Base-by-base conservation (phyloP, 2,797 vertebrate genomes). In the Decapterus maruadsi region DNA sequence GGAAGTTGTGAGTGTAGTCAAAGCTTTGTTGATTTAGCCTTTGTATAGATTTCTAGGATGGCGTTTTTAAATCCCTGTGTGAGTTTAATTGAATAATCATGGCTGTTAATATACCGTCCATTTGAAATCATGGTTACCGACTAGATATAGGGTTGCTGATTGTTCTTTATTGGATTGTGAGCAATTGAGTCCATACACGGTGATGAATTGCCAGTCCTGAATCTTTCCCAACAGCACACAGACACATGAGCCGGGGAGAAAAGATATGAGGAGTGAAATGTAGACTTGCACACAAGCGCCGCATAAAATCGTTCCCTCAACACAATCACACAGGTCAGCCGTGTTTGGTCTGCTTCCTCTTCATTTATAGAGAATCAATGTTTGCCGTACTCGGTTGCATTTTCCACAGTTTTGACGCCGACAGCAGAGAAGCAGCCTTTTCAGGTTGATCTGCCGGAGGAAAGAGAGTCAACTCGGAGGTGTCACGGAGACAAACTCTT, bases 311-410 rank as follows among this genome's bases (percentile, higher is more conserved):
- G 20, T 53, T 56, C 40, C 36, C 56, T 68, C 19, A 22, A 68
- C 60, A 71, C 46, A 74, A 43, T 75, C 80, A 66, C 53, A 36
- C 42, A 38, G 70, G 78, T 88, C 88, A 78, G 66, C 54, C 66
- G 14, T 84, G 85, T 91, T 87, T 90, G 78, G 84, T 74, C 48
- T 75, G 63, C 72, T 75, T 84, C 58, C 67, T 48, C 61, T 83
- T 77, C 81, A 58, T 72, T 87, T 85, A 84, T 81, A 86, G 81
- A 86, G 82, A 93, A 91, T 92, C 88, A 59, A 70, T 91, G 84
- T 81, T 84, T 75, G 48, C 65, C 74, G 36, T 65, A 81, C 77
- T 84, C 77, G 2, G 69, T 81, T 75, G 77, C 64, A 76, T 88
- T 76, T 81, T 26, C 66, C 81, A 54, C 31, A 67, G 57, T 78